These are phyloP conservation scores for Lycia hirtaria DNA, from an alignment of 2,888 invertebrate species.

Conservation along the genomic window DNA sequence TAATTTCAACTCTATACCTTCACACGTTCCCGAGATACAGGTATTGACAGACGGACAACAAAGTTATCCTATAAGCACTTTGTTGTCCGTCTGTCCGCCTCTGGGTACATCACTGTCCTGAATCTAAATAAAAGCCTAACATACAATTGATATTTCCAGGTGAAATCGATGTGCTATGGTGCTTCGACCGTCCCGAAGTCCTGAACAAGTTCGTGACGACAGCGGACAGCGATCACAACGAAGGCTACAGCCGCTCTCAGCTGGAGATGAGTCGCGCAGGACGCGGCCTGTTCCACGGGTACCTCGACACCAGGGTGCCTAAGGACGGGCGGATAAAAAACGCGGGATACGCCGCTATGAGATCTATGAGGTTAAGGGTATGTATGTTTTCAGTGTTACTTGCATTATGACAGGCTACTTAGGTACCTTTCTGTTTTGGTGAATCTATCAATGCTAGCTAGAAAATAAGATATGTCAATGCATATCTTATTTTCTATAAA, in stretches of 20 bases:
- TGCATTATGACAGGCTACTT: too few species aligned
- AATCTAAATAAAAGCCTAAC: background rate
- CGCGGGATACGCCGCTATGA: conserved; percentile 93
- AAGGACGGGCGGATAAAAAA: conserved; percentile 92
- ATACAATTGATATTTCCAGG: conserved; percentile 64
- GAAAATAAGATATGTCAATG: too few species aligned
- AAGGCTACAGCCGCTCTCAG: conserved; percentile 92
- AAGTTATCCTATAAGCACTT: too few species aligned
- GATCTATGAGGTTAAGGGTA: conserved; percentile 88
- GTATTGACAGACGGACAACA: too few species aligned
- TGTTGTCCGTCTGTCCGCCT: too few species aligned
- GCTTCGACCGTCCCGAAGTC: conserved; percentile 87
- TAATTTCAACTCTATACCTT: too few species aligned
- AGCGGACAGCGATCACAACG: conserved; percentile 91
- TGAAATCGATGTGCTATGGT: conserved; percentile 91
- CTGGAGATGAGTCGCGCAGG: conserved; percentile 89
- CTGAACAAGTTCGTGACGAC: conserved; percentile 90
- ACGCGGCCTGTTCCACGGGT: conserved; percentile 90
- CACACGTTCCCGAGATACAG: too few species aligned
- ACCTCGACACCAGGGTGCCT: conserved; percentile 88
- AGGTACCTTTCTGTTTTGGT: too few species aligned
- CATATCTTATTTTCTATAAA: too few species aligned
- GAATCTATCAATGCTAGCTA: too few species aligned
- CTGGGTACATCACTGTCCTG: too few species aligned
- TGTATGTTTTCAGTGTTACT: background rate